Conservation (phyloP, 2,888 invertebrate species). For the Sinelater perroti region DNA sequence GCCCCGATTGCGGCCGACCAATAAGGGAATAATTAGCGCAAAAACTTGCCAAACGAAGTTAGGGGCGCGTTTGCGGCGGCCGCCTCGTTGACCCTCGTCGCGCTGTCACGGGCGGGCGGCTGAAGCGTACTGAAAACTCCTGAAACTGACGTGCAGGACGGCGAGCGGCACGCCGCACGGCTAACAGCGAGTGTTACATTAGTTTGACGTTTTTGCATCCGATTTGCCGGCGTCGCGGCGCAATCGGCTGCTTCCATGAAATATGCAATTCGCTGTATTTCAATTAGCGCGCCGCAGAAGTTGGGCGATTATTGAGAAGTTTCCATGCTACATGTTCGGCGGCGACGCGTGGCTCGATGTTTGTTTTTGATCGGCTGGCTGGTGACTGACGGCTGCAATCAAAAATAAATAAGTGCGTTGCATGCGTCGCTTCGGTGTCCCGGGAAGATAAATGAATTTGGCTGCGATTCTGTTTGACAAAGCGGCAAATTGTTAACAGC, state of each 20-base stretch:
- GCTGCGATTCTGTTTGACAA: conserved; percentile 19
- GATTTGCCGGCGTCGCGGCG: conserved; percentile 13
- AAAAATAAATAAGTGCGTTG: conserved; percentile 12
- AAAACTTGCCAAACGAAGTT: conserved; percentile 25
- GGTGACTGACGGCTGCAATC: neutral
- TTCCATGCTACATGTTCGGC: too few relatives aligned
- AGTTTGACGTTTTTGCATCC: conserved; percentile 21
- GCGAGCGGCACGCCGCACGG: conserved; percentile 12
- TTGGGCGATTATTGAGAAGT: too few relatives aligned
- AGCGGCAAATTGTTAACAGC: conserved; percentile 19
- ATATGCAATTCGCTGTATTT: neutral
- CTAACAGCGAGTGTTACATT: conserved; percentile 16
- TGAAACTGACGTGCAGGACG: conserved; percentile 24
- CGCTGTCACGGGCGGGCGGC: conserved; percentile 21
- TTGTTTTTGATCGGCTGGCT: neutral
- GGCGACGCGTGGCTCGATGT: neutral
- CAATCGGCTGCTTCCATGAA: conserved; percentile 3
- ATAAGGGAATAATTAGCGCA: conserved; percentile 18
- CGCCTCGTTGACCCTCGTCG: conserved; percentile 25
- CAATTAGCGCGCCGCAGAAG: neutral
- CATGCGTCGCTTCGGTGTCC: conserved; percentile 15
- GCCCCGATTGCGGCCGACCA: neutral
- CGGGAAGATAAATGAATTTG: conserved; percentile 21
- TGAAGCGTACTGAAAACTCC: conserved; percentile 26
- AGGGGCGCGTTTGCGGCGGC: conserved; percentile 13